phyloP scores from a whole-genome alignment of 2,113 vertebrate genomes.

The Terrapene triunguis region DNA sequence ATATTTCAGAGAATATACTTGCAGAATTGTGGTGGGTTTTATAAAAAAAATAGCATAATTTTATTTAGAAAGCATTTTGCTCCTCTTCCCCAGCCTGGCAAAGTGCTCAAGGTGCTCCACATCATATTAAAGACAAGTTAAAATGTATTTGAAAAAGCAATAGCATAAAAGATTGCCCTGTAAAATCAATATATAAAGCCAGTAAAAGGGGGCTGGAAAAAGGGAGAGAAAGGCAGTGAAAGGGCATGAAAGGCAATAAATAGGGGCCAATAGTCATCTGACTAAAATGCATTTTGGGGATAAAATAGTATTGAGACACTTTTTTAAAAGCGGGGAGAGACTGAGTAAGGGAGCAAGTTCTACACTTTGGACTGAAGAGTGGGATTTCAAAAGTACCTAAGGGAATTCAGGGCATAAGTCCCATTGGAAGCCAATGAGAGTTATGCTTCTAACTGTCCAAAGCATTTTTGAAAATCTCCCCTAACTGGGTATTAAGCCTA shows the following conservation, averaged over 20 bases:
- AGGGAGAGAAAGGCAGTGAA: rapidly evolving
- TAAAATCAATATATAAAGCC: not conserved
- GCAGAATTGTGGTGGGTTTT: not conserved
- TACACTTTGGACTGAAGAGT: not conserved
- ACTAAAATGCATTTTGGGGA: rapidly evolving
- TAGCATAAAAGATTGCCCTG: slow-evolving; percentile 50
- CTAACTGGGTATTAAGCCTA: not conserved
- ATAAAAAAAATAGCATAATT: not conserved
- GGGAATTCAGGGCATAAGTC: not conserved
- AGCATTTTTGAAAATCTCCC: not conserved
- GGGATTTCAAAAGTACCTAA: not conserved
- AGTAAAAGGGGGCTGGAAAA: not conserved
- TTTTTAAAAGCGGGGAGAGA: not conserved
- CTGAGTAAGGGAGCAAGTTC: not conserved
- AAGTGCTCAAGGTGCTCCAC: not conserved
- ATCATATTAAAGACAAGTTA: not conserved
- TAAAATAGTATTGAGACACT: not conserved
- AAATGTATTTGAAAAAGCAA: not conserved
- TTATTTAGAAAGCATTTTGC: not conserved
- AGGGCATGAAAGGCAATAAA: not conserved
- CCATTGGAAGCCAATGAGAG: not conserved
- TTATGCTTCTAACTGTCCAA: not conserved
- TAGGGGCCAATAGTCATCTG: not conserved
- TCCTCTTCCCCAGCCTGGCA: not conserved
- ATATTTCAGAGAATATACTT: not conserved